Conservation (phyloP, 2,113 vertebrate genomes). For the Coreoperca whiteheadi region DNA sequence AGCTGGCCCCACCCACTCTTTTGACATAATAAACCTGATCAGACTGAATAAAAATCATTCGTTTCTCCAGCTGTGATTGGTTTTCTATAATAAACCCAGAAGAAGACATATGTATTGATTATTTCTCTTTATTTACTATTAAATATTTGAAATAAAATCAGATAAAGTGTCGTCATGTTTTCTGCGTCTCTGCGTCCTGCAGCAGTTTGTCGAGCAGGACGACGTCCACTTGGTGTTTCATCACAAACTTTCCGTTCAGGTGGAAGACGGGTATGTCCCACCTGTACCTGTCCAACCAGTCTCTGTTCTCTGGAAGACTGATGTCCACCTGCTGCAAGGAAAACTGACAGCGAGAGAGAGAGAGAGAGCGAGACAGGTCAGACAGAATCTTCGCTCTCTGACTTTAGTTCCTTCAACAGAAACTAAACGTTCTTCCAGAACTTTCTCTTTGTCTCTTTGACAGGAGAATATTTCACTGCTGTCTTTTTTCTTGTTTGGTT, state of each 20-base stretch:
- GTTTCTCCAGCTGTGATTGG: neutral
- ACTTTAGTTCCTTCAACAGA: too few species aligned
- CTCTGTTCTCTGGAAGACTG: slow-evolving; percentile 65
- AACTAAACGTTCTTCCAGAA: too few species aligned
- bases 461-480: too few species aligned
- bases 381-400: neutral
- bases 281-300: slow-evolving; percentile 66
- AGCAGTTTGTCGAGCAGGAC: slow-evolving; percentile 61
- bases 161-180: neutral
- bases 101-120: neutral
- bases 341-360: slow-evolving; percentile 50
- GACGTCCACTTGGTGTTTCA: slow-evolving; percentile 68
- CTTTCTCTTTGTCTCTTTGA: too few species aligned
- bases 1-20: too few species aligned
- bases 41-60: neutral
- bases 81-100: too few species aligned
- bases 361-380: neutral
- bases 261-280: slow-evolving; percentile 78
- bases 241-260: slow-evolving; percentile 67
- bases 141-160: neutral
- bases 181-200: slow-evolving; percentile 5
- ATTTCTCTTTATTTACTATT: slow-evolving; percentile 37
- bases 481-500: too few species aligned
- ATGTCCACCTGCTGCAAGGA: slow-evolving; percentile 74
- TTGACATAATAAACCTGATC: too few species aligned